Evolutionary conservation across 2,797 vertebrate genomes (phyloP).

Genomic region (Poecilia picta): DNA sequence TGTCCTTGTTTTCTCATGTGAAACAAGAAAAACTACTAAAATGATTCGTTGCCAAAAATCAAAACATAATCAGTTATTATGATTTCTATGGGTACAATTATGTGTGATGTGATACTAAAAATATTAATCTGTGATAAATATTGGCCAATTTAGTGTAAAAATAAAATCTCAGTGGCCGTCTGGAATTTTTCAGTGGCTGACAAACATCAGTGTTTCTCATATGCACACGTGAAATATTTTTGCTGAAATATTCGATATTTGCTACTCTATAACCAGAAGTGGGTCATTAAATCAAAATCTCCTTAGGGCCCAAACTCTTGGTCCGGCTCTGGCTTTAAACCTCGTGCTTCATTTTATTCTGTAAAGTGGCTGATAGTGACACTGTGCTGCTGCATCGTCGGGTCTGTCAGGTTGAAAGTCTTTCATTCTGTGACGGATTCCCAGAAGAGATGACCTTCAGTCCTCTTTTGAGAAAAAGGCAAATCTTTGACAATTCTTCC

Average conservation of each 20-base stretch:
- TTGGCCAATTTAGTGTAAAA: no score
- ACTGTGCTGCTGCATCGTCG: slow-evolving; percentile 19
- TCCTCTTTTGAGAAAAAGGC: slow-evolving; percentile 15
- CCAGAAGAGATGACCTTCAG: slow-evolving; percentile 57
- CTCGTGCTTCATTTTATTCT: slow-evolving; percentile 33
- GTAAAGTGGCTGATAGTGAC: slow-evolving; percentile 31
- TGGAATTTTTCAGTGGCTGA: no score
- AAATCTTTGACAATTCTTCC: slow-evolving; percentile 22
- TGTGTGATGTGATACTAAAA: no score
- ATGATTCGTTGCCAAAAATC: no score
- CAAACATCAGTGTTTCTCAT: no score
- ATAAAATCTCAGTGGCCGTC: no score
- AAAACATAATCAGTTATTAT: no score
- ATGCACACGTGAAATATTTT: no score
- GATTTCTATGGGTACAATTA: no score
- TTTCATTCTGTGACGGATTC: slow-evolving; percentile 22
- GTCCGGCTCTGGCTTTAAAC: slow-evolving; percentile 9
- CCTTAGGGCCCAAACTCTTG: background rate
- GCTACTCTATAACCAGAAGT: background rate
- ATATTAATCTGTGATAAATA: no score
- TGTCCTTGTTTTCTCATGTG: background rate
- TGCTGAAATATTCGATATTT: no score
- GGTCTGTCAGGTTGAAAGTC: slow-evolving; percentile 38
- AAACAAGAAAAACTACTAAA: background rate
- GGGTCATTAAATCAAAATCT: background rate